These are phyloP conservation scores for Amniataba percoides DNA, from an alignment of 2,797 vertebrate species.

Conservation along the genomic window DNA sequence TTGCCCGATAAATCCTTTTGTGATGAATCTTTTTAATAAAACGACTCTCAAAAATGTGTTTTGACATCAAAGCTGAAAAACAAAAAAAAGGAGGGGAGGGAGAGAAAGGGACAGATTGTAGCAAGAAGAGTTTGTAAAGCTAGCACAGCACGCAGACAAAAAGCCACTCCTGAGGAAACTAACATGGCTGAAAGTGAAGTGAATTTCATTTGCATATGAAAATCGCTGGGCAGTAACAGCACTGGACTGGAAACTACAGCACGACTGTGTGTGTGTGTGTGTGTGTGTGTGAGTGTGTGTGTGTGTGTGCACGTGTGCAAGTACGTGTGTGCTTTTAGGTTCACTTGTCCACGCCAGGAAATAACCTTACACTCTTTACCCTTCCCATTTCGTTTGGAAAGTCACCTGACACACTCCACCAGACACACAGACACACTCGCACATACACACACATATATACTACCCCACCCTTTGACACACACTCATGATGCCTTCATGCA, in stretches of 20 bases:
- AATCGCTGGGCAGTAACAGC: slow-evolving; percentile 53
- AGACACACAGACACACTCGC: slow-evolving; percentile 27
- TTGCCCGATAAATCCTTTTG: slow-evolving; percentile 43
- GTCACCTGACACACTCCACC: slow-evolving; percentile 67
- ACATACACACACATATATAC: slow-evolving; percentile 30
- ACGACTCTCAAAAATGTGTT: slow-evolving; percentile 11
- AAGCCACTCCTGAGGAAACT: slow-evolving; percentile 22
- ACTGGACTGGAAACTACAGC: slow-evolving; percentile 44
- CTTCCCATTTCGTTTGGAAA: slow-evolving; percentile 76
- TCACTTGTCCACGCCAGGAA: slow-evolving; percentile 71
- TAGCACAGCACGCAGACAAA: slow-evolving; percentile 16
- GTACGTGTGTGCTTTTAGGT: slow-evolving; percentile 54
- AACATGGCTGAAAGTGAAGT: slow-evolving; percentile 52
- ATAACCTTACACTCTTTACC: slow-evolving; percentile 76
- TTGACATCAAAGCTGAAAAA: slow-evolving; percentile 23
- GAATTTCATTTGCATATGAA: slow-evolving; percentile 61
- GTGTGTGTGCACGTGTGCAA: slow-evolving; percentile 40
- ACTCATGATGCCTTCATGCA: slow-evolving; percentile 76
- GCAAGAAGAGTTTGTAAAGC: slow-evolving; percentile 12
- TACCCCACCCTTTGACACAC: slow-evolving; percentile 72
- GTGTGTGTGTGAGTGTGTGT: slow-evolving; percentile 35
- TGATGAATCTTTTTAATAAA: slow-evolving; percentile 43
- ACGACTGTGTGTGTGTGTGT: slow-evolving; percentile 39
- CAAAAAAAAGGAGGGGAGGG: neutral
- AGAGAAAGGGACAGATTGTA: neutral